Evolutionary conservation across 2,888 invertebrate genomes (phyloP).

Genomic region (Lycocerus yunnanus): DNA sequence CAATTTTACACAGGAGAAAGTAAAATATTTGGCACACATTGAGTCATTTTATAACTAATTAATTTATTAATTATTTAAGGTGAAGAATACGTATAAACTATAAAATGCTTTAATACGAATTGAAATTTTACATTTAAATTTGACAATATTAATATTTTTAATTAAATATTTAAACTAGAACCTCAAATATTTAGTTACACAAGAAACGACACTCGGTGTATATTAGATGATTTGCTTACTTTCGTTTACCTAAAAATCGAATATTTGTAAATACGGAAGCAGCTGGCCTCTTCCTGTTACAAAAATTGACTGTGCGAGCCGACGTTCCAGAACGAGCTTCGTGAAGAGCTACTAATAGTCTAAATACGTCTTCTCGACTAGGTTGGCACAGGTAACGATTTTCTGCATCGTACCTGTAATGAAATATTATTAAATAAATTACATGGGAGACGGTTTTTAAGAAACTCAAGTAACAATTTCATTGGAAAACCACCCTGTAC

Average conservation of each 20-base stretch:
- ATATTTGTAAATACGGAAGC: constrained; percentile 66
- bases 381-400: constrained; percentile 65
- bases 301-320: constrained; percentile 62
- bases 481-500: no score
- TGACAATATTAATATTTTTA: background rate
- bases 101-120: background rate
- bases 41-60: background rate
- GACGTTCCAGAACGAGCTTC: constrained; percentile 62
- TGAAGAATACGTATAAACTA: background rate
- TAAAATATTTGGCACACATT: background rate
- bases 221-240: constrained; percentile 32
- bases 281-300: constrained; percentile 66
- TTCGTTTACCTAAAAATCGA: constrained; percentile 62
- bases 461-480: background rate
- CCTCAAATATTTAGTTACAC: constrained; percentile 21
- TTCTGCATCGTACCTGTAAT: constrained; percentile 61
- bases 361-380: constrained; percentile 65
- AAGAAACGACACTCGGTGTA: constrained; percentile 5
- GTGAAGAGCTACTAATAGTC: constrained; percentile 64
- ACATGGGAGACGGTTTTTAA: background rate
- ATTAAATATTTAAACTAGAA: background rate
- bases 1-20: background rate
- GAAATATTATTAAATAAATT: background rate
- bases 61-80: background rate
- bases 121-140: background rate